Percentiles rank a stretch among this genome's conserved stretches.
These are phyloP conservation scores for Nemotelus nigrinus DNA, from an alignment of 2,888 invertebrate genomes.

Conservation along the genomic window DNA sequence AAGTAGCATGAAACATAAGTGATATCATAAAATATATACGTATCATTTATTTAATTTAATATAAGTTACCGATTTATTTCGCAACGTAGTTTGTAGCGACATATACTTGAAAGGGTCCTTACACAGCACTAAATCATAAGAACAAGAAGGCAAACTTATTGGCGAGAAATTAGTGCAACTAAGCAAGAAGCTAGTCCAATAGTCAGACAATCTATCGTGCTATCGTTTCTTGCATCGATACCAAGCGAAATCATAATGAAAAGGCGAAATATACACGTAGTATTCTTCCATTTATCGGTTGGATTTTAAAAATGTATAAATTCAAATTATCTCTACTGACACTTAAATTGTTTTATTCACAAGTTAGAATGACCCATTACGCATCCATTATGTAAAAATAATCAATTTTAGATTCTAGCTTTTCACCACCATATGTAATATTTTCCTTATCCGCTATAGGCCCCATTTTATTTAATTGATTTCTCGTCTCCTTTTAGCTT, in stretches of 20 bases:
- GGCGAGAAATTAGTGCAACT: background rate
- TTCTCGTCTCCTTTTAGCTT: slow-evolving; percentile 17
- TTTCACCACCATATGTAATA: slow-evolving; percentile 16
- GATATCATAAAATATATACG: background rate
- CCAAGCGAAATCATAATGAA: no score
- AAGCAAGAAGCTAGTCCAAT: background rate
- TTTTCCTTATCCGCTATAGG: slow-evolving; percentile 35
- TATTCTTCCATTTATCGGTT: background rate
- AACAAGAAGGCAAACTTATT: slow-evolving; percentile 9
- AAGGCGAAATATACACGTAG: slow-evolving; percentile 14
- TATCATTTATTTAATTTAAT: slow-evolving; percentile 12
- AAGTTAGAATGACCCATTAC: slow-evolving; percentile 13
- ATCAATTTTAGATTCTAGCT: slow-evolving; percentile 32
- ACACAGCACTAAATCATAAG: background rate
- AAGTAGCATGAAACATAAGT: background rate
- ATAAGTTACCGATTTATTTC: slow-evolving; percentile 16
- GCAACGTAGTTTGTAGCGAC: background rate
- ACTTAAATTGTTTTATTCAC: slow-evolving; percentile 23
- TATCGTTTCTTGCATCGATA: no score
- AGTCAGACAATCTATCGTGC: no score
- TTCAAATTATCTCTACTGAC: slow-evolving; percentile 19
- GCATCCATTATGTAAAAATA: slow-evolving; percentile 37
- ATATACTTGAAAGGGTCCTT: slow-evolving; percentile 3
- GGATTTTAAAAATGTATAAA: background rate
- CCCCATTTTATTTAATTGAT: slow-evolving; percentile 44